Evolutionary conservation across 2,113 vertebrate genomes (phyloP), one percentile per base, ranked within the genome.

Genomic region (Macroglossus sobrinus): DNA sequence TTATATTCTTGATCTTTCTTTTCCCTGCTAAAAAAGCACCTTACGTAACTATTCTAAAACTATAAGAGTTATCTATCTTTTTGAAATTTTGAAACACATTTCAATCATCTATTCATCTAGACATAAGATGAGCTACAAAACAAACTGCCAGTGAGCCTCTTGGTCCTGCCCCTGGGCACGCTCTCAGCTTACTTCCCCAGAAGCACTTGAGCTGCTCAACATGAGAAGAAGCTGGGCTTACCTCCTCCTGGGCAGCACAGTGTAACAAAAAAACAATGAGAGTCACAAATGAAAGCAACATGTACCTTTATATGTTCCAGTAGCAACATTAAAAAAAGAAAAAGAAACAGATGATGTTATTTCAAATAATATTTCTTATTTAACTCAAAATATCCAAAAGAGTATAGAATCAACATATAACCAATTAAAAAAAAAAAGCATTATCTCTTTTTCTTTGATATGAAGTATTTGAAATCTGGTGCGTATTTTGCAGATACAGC

Each of bases 31-130:
- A 92, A 92, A 92, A 89, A 86, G 40, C 22, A 84, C 24, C 1
- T 12, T 80, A 66, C 4, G 12, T 33, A 92, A 84, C 93, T 87
- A 91, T 79, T 93, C 22, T 94, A 87, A 93, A 78, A 92, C 53
- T 40, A 8, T 16, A 24, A 43, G 33, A 63, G 3, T 55, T n/a
- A 43, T 13, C 45, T 40, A 59, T 33, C 64, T 93, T 69, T 35
- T 4, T 4, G 63, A 50, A 50, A 57, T 14, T 89, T 76, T 74
- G 19, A 89, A 90, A 89, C 14, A 64, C 4, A 69, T 14, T 79
- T 93, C 55, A 64, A 71, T 81, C 59, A 85, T 11, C 14, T 18
- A 86, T 59, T 91, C 28, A 91, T 72, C 30, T 35, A 59, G 10
- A 38, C 59, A 55, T 1, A 47, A 35, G 30, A 79, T 30, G 26